Percentiles rank a stretch among this genome's conserved stretches.
Conservation (phyloP, 2,888 invertebrate species). For the Buathra laborator region DNA sequence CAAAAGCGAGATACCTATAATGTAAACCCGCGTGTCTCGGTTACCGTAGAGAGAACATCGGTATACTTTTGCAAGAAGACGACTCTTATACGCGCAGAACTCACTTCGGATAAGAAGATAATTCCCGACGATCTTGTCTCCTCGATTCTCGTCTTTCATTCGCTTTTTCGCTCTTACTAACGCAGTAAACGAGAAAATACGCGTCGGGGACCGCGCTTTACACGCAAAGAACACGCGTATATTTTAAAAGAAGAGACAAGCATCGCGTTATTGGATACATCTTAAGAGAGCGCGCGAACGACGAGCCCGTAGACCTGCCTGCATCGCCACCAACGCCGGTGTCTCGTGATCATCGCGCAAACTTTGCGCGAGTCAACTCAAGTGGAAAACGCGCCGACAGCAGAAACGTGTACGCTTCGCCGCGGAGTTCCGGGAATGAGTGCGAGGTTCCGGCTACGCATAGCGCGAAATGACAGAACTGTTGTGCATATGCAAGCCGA, state of each 20-base stretch:
- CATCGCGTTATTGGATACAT: conserved; percentile 69
- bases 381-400: conserved; percentile 78
- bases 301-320: conserved; percentile 25
- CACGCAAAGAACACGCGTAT: conserved; percentile 65
- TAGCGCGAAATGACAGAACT: conserved; percentile 63
- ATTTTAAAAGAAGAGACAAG: conserved; percentile 54
- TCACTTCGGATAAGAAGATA: background rate
- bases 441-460: conserved; percentile 81
- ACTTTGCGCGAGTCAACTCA: conserved; percentile 69
- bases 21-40: conserved; percentile 11
- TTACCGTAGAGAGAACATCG: background rate
- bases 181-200: background rate
- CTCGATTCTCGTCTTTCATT: conserved; percentile 14
- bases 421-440: conserved; percentile 79
- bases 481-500: conserved; percentile 53
- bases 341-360: conserved; percentile 63
- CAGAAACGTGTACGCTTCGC: conserved; percentile 72
- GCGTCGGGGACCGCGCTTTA: conserved; percentile 42
- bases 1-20: background rate
- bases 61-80: background rate
- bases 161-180: background rate
- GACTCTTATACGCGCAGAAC: background rate
- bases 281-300: conserved; percentile 19
- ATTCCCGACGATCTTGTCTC: conserved; percentile 23
- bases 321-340: conserved; percentile 36